Evolutionary conservation across 2,888 invertebrate genomes (phyloP), one percentile per base, ranked within the genome.

Genomic region (Syrista parreyssii): DNA sequence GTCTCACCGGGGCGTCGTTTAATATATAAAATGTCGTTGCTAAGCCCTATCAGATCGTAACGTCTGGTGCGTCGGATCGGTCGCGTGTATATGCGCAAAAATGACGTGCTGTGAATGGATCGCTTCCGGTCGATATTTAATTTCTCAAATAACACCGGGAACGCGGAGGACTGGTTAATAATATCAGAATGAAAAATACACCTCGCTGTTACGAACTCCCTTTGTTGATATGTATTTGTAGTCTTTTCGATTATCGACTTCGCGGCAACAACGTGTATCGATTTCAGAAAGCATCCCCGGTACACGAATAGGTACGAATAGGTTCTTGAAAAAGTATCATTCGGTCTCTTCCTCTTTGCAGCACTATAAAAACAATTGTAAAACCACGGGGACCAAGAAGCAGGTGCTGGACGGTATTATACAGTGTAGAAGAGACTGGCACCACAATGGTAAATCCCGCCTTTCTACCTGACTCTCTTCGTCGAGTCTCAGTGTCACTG

Each of bases 391-490:
- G 36, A 15, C 30, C 15, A 74, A 55, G 75, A 79, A 78, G 73
- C 74, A 79, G 78, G 77, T 55, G 79, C 69, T 75, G 76, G n/a
- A 36, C 55, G 75, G 81, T 82, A 82, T 55, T 23, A 55, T 55
- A 82, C 76, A 72, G 74, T 71, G 4, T 36, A 79, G 77, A 74
- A 81, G 76, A 40, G 80, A 76, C 78, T 78, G 55, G 76, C 75
- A 68, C 76, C 68, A 79, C 82, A 82, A 83, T 83, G 76, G 82
- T 74, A 75, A 79, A 77, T 76, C 79, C 79, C 76, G 79, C 73
- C 77, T 79, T 79, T 81, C 80, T 83, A 83, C 83, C 83, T 83
- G 83, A 73, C 82, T 68, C 55, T 55, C 55, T 23, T 55, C 72
- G 31, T 23, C 75, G 77, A 33, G 74, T 73, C 77, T 34, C 72